Evolutionary conservation across 2,797 vertebrate species (phyloP).

Genomic region (Melanotaenia parkinsoni): DNA sequence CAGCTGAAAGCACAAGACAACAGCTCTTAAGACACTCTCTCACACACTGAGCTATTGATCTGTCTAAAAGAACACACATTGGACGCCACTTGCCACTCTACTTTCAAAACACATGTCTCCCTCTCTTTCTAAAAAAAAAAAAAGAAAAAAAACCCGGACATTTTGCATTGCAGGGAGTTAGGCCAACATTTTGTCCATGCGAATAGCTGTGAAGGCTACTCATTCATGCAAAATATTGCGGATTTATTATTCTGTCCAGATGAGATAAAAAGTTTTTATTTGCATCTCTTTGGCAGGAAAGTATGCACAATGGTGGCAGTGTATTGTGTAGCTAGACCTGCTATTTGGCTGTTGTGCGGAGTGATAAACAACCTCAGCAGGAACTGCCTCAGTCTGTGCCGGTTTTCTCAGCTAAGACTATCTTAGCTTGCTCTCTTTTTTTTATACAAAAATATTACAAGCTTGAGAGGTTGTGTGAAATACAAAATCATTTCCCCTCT

Average conservation of each 20-base stretch:
- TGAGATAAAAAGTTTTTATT: constrained; percentile 29
- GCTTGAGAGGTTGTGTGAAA: constrained; percentile 50
- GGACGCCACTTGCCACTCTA: constrained; percentile 83
- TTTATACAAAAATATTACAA: constrained; percentile 43
- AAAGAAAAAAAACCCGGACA: constrained; percentile 57
- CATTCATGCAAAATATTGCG: constrained; percentile 57
- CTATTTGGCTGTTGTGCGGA: constrained; percentile 62
- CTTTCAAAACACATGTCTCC: constrained; percentile 85
- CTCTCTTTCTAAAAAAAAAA: constrained; percentile 45
- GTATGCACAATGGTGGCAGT: constrained; percentile 3
- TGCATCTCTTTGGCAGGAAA: constrained; percentile 23
- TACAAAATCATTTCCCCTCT: constrained; percentile 49
- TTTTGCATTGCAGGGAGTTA: constrained; percentile 62
- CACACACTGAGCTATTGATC: constrained; percentile 92
- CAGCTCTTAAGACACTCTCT: constrained; percentile 94
- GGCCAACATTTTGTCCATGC: constrained; percentile 58
- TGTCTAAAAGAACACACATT: constrained; percentile 87
- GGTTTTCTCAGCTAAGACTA: constrained; percentile 59
- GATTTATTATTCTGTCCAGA: constrained; percentile 28
- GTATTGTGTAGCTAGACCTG: constrained; percentile 47
- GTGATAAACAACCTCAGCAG: constrained; percentile 69
- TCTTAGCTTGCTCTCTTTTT: constrained; percentile 53
- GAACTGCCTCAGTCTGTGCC: constrained; percentile 58
- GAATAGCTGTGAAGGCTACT: constrained; percentile 53
- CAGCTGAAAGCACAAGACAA: constrained; percentile 88